Conservation (phyloP, 2,797 vertebrate species). For the Podarcis lilfordi region DNA sequence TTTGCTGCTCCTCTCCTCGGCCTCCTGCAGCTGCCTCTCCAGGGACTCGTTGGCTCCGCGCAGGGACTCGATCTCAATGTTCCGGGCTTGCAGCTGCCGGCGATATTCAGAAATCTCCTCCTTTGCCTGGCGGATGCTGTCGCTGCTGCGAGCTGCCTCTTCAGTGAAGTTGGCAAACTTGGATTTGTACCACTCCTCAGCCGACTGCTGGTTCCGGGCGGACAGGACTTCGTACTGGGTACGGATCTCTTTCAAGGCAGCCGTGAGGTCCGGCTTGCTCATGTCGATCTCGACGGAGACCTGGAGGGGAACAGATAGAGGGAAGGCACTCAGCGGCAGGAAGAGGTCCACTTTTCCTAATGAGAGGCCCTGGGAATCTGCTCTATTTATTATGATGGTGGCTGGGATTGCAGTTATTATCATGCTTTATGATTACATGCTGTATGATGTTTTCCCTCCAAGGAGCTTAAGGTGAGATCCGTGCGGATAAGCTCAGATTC, state of each 20-base stretch:
- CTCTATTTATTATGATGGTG: too few species aligned
- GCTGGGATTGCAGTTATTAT: too few species aligned
- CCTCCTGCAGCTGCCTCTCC: conserved; percentile 86
- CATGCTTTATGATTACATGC: too few species aligned
- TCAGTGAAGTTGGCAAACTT: conserved; percentile 82
- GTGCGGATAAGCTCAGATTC: too few species aligned
- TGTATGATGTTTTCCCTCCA: too few species aligned
- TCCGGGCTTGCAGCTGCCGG: conserved; percentile 84
- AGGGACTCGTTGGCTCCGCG: conserved; percentile 85
- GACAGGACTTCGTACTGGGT: conserved; percentile 84
- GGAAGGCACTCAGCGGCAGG: neutral
- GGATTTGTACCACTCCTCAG: conserved; percentile 86
- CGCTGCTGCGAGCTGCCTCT: conserved; percentile 80
- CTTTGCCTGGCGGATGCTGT: conserved; percentile 82
- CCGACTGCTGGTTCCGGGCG: conserved; percentile 81
- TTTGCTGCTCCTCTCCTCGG: conserved; percentile 81
- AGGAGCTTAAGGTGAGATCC: too few species aligned
- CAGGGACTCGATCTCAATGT: conserved; percentile 83
- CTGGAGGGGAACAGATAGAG: conserved; percentile 77
- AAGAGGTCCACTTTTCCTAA: neutral
- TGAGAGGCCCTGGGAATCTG: neutral
- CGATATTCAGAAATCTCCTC: conserved; percentile 86
- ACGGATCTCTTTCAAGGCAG: conserved; percentile 73
- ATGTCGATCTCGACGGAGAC: conserved; percentile 89
- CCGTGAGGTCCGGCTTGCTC: conserved; percentile 89